These are phyloP conservation scores for Rotaria macrura DNA, from an alignment of 2,888 invertebrate species.

Conservation along the genomic window DNA sequence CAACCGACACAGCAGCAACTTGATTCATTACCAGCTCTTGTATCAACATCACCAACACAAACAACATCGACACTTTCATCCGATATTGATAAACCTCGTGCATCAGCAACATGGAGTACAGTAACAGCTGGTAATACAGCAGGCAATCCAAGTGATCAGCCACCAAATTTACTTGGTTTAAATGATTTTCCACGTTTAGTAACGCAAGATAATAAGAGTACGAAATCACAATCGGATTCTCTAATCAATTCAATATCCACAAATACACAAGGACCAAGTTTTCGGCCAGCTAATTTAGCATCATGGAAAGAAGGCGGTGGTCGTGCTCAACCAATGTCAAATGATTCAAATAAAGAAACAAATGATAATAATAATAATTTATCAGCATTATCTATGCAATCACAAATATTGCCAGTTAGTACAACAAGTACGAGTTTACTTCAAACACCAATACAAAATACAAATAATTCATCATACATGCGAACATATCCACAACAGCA, in stretches of 20 bases:
- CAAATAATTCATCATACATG: background rate
- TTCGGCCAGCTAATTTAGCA: constrained; percentile 16
- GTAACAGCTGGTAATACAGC: background rate
- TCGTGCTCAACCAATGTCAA: background rate
- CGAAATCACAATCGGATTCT: background rate
- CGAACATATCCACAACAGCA: background rate
- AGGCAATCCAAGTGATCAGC: background rate
- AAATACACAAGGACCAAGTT: background rate
- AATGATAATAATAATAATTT: background rate
- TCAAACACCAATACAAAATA: background rate
- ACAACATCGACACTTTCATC: background rate
- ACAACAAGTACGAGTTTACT: background rate
- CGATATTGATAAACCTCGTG: background rate
- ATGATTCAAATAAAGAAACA: background rate
- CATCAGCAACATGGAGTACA: background rate
- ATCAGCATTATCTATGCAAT: background rate
- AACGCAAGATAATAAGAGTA: background rate
- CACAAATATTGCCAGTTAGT: background rate
- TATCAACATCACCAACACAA: background rate
- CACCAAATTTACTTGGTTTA: constrained; percentile 16
- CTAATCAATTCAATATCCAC: background rate
- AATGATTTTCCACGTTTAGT: constrained; percentile 16
- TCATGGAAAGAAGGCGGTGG: constrained; percentile 17
- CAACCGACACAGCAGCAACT: background rate
- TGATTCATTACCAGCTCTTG: background rate